Evolutionary conservation across 2,888 invertebrate species (phyloP), one percentile per base, ranked within the genome.

Genomic region (Gymnocheta viridis): DNA sequence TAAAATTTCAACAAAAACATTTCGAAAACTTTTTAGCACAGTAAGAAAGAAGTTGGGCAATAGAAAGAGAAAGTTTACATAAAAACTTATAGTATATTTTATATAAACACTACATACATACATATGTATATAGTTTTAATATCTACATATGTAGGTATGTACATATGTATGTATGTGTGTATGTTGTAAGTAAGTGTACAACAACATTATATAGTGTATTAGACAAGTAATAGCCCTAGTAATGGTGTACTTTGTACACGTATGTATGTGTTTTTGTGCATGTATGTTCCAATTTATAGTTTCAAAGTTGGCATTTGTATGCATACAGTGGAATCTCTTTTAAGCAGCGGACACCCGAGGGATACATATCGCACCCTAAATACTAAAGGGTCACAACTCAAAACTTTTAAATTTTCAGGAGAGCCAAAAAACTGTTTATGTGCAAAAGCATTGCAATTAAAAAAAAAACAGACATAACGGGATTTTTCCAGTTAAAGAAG

Each of bases 31-130:
- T 74, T 62, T 58, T 24, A 73, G 27, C 60, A 49, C 7, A 73
- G 49, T 35, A 24, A 60, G 14, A 58, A 24, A 17, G 24, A n/a
- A n/a, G n/a, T n/a, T 32, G 49, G 58, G 12, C n/a, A 24, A 49
- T 41, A 35, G 60, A 73, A 73, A 73, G 49, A 47, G 72, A 73
- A 73, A 73, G 74, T 54, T 64, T 64, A 64, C 17, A 49, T 7
- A 27, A 35, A 47, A 49, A 62, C 35, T 49, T 72, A n/a, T 47
- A 32, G 24, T 69, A 51, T n/a, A 10, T 64, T 29, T 51, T 17
- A 67, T 51, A 47, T 47, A 35, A 7, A 58, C 14, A 35, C n/a
- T 14, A 58, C 22, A 22, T 22, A 35, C 2, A 12, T 24, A 27
- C n/a, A 22, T 19, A 51, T 19, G 6, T 64, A 64, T 6, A 29